Percentiles rank a stretch among this genome's conserved stretches.
These are phyloP conservation scores for Ennomos quercinarius DNA, from an alignment of 2,888 invertebrate species.

Conservation along the genomic window DNA sequence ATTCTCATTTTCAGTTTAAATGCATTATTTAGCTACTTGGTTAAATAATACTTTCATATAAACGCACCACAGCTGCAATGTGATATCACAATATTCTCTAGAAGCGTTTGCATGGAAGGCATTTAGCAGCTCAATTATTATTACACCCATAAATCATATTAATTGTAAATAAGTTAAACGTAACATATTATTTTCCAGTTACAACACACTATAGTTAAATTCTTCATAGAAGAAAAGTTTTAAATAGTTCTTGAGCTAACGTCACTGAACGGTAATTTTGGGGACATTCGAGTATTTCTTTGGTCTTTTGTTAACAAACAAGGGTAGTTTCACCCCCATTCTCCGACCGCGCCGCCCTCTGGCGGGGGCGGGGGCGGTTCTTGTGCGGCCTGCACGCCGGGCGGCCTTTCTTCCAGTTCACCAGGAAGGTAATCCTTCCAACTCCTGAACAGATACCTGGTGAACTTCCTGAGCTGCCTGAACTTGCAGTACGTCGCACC, in stretches of 20 bases:
- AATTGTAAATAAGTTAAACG: conserved; percentile 11
- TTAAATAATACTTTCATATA: conserved; percentile 8
- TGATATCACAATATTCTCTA: too few relatives aligned
- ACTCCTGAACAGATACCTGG: conserved; percentile 94
- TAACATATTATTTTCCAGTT: conserved; percentile 1
- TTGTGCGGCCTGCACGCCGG: conserved; percentile 28
- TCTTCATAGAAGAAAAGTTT: conserved; percentile 32
- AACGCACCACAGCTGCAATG: conserved; percentile 1
- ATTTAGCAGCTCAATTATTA: conserved; percentile 16
- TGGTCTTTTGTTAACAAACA: conserved; percentile 18
- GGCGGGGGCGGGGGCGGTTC: conserved; percentile 32
- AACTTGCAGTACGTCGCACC: conserved; percentile 98
- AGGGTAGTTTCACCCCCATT: conserved; percentile 58
- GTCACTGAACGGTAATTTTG: conserved; percentile 29
- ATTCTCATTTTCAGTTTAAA: conserved; percentile 71
- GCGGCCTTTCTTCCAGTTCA: conserved; percentile 80
- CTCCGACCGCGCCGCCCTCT: conserved; percentile 50
- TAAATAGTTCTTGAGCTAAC: conserved; percentile 24
- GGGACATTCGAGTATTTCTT: conserved; percentile 32
- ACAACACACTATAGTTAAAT: conserved; percentile 11
- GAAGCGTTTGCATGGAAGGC: conserved; percentile 5
- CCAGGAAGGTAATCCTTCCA: conserved; percentile 97
- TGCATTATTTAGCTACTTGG: conserved; percentile 61
- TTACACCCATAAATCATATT: conserved; percentile 13
- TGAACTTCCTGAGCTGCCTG: conserved; percentile 95